phyloP scores from a whole-genome alignment of 2,888 invertebrate species.

The Leucoptera coffeella region DNA sequence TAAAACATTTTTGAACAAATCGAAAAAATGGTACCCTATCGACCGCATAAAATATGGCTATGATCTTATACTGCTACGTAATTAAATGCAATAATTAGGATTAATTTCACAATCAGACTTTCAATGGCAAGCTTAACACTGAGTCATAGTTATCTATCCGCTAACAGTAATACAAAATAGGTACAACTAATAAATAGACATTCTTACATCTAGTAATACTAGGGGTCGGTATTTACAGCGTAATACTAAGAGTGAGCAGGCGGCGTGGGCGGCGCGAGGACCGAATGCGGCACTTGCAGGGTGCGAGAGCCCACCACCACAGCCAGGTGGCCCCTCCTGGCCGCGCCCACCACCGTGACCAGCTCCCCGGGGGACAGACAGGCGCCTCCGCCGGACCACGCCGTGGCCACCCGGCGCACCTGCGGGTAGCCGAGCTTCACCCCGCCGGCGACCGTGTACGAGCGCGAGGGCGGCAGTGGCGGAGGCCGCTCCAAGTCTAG shows the following conservation, averaged over 20 bases:
- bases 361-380: conserved; percentile 71
- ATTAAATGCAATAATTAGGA: no score
- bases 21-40: no score
- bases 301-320: conserved; percentile 53
- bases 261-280: conserved; percentile 31
- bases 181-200: no score
- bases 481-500: conserved; percentile 88
- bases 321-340: conserved; percentile 80
- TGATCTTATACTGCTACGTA: no score
- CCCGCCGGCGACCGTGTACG: conserved; percentile 86
- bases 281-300: conserved; percentile 31
- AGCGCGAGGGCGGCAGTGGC: conserved; percentile 83
- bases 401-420: conserved; percentile 84
- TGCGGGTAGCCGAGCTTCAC: conserved; percentile 91
- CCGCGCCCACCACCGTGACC: conserved; percentile 84
- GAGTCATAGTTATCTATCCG: no score
- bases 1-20: no score
- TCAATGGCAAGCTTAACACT: no score
- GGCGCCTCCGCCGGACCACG: conserved; percentile 58
- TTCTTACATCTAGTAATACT: no score
- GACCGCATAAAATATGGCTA: no score
- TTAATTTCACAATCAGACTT: no score
- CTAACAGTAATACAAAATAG: no score
- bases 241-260: conserved; percentile 17
- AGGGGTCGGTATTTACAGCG: conserved; percentile 21